Base-by-base conservation (phyloP, 2,888 invertebrate genomes). In the Thera britannica region DNA sequence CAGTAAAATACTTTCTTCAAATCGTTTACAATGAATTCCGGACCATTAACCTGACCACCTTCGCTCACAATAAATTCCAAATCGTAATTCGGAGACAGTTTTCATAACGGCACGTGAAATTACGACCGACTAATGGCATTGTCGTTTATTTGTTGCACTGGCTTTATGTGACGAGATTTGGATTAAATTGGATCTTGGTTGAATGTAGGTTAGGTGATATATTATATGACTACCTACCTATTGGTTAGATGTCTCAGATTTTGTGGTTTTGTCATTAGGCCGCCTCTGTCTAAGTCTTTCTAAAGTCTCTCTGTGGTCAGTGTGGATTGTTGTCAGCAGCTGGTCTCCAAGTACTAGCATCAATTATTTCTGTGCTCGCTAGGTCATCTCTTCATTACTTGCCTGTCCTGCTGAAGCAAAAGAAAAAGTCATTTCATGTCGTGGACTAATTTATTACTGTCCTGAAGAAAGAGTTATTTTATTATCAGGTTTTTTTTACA, bases 21-120 rank as follows among this genome's bases (percentile, higher is more conserved):
- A 46, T 7, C 35, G 52, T 55, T 6, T 8, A 54, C 36, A 61
- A 46, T 58, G 23, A 46, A 36, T 35, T 62, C 46, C 34, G n/a
- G 34, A 64, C 54, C 70, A 69, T 69, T 55, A 67, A 51, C 59
- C 52, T 64, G 59, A 57, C 55, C 52, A 67, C 52, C 58, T 58
- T 58, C 41, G 35, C 46, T 56, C 57, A 70, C 65, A 61, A 67
- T 71, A 72, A 71, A 72, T 64, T 68, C 57, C 57, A 65, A 61
- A 71, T 65, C 60, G 63, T 62, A 74, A 74, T 72, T 68, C 75
- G 73, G 74, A 71, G 74, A 79, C 78, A 78, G 74, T 78, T 81
- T 78, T 76, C 73, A 67, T 83, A 83, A 83, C 83, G 81, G 83
- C 68, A 81, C 73, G 73, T 72, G 60, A 70, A 77, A 80, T 81